Conservation (phyloP, 2,797 vertebrate species). For the Buceros bicornis region DNA sequence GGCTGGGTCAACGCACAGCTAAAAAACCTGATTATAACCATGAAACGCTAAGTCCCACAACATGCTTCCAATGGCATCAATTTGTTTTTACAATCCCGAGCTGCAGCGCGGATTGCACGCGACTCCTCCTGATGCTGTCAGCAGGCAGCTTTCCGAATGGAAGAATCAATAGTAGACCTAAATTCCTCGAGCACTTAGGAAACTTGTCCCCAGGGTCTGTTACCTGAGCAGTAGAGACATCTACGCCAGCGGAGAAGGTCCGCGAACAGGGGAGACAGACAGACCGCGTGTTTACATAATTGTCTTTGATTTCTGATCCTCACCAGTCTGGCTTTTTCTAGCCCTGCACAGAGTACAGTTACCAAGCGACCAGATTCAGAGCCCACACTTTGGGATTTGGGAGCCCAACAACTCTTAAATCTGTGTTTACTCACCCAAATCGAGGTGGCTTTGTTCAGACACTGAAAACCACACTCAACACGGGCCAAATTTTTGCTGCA, state of each 20-base stretch:
- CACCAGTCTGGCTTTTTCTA: not conserved
- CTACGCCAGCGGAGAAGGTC: not conserved
- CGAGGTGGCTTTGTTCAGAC: not conserved
- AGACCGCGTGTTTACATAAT: not conserved
- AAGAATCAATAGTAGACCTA: constrained; percentile 57
- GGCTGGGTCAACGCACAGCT: not conserved
- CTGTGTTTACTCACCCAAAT: not conserved
- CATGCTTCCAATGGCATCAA: not conserved
- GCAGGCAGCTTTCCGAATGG: constrained; percentile 26
- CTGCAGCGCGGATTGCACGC: not conserved
- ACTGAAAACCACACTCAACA: not conserved
- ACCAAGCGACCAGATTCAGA: not conserved
- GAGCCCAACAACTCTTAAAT: not conserved
- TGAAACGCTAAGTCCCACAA: not conserved
- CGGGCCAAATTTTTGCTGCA: not conserved
- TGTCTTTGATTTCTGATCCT: not conserved
- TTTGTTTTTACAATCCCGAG: not conserved
- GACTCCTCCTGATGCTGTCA: not conserved
- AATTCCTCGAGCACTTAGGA: constrained; percentile 35
- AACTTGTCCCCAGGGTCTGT: not conserved
- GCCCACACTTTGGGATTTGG: not conserved
- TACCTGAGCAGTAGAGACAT: not conserved
- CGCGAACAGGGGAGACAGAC: not conserved
- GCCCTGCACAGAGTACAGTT: not conserved
- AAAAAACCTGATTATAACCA: not conserved